Conservation (phyloP, 2,888 invertebrate genomes). For the Synanthedon andrenaeformis region DNA sequence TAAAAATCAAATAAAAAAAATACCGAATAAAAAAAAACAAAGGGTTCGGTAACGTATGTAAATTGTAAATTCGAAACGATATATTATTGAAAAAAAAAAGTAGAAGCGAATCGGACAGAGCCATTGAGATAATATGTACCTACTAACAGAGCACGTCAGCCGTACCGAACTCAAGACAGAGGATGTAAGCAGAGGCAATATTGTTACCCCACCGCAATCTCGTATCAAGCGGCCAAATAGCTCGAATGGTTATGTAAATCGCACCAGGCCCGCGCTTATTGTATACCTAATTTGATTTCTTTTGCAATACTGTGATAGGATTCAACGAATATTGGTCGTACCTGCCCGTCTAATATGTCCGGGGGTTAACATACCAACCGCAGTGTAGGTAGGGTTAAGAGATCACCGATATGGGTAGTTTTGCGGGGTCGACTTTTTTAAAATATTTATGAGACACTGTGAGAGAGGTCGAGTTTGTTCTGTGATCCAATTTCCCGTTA, state of each 20-base stretch:
- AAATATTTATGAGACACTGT: constrained; percentile 64
- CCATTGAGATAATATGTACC: too few relatives aligned
- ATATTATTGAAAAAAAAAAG: neutral
- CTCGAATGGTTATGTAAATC: constrained; percentile 67
- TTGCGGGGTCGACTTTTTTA: constrained; percentile 45
- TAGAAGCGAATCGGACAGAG: neutral
- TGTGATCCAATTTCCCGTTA: constrained; percentile 69
- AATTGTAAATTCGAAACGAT: neutral
- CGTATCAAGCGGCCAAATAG: constrained; percentile 63
- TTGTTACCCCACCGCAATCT: constrained; percentile 60
- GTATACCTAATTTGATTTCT: constrained; percentile 70
- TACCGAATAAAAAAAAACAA: too few relatives aligned
- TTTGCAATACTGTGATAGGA: constrained; percentile 63
- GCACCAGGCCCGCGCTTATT: constrained; percentile 61
- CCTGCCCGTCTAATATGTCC: constrained; percentile 54
- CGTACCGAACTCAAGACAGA: constrained; percentile 17
- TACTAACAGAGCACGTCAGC: neutral
- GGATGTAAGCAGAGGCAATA: constrained; percentile 49
- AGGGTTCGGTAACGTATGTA: too few relatives aligned
- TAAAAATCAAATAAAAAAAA: too few relatives aligned
- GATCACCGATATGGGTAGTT: constrained; percentile 58
- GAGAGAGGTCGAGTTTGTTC: constrained; percentile 45
- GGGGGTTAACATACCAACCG: constrained; percentile 35
- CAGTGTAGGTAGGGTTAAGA: constrained; percentile 53
- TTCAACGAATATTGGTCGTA: constrained; percentile 56